A percentile compares a stretch with the other conserved stretches of the same genome.
Evolutionary conservation across 2,797 vertebrate species (phyloP).

Genomic region (Falco berigora): DNA sequence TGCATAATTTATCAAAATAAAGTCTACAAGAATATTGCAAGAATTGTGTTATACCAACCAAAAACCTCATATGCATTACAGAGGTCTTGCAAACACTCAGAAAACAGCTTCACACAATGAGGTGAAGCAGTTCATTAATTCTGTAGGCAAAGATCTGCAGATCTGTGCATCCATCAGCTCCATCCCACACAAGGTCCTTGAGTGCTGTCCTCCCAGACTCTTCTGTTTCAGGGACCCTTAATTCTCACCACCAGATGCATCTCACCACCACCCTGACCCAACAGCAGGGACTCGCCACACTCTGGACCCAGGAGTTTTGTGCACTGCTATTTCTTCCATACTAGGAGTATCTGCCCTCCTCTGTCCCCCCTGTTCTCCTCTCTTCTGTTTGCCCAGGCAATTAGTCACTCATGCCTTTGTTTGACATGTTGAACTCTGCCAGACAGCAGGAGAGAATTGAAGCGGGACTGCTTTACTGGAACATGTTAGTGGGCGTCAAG

Average conservation of each 20-base stretch:
- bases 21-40: background rate
- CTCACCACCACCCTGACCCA: background rate
- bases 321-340: background rate
- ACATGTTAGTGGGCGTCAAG: background rate
- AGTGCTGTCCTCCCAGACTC: background rate
- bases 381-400: background rate
- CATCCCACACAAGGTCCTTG: background rate
- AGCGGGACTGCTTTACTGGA: background rate
- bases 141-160: background rate
- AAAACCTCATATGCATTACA: background rate
- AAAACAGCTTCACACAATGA: background rate
- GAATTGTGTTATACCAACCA: background rate
- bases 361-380: background rate
- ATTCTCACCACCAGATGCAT: background rate
- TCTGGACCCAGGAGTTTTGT: background rate
- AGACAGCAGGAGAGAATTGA: background rate
- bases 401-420: background rate
- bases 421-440: background rate
- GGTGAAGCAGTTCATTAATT: background rate
- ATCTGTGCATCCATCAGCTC: background rate
- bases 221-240: background rate
- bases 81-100: background rate
- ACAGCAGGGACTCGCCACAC: background rate
- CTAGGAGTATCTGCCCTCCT: background rate
- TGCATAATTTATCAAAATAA: background rate